Evolutionary conservation across 2,113 vertebrate genomes (phyloP).

Genomic region (Bucco capensis): DNA sequence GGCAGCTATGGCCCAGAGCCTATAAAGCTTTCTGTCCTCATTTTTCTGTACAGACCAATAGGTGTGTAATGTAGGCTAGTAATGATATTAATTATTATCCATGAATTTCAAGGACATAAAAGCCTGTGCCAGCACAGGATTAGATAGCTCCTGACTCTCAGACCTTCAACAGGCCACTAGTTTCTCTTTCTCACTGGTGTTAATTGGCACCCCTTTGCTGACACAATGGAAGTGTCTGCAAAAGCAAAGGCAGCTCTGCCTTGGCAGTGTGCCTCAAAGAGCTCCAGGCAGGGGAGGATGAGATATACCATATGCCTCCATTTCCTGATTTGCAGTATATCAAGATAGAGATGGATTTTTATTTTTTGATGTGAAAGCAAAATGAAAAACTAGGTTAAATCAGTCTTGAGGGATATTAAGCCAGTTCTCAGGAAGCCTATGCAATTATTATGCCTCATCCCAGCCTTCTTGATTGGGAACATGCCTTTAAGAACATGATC

Average conservation of each 20-base stretch:
- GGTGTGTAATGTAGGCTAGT: background rate
- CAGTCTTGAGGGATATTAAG: slow-evolving; percentile 48
- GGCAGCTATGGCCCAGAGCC: background rate
- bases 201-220: slow-evolving; percentile 55
- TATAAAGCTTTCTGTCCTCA: background rate
- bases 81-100: background rate
- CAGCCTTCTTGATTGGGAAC: slow-evolving; percentile 57
- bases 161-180: slow-evolving; percentile 35
- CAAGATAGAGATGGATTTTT: slow-evolving; percentile 48
- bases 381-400: slow-evolving; percentile 59
- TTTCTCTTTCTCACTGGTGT: slow-evolving; percentile 11
- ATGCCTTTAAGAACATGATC: slow-evolving; percentile 61
- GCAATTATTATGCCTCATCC: slow-evolving; percentile 57
- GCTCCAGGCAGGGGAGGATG: slow-evolving; percentile 54
- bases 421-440: slow-evolving; percentile 55
- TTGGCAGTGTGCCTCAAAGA: slow-evolving; percentile 29
- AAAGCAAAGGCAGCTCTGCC: slow-evolving; percentile 12
- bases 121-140: background rate
- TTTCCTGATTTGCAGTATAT: slow-evolving; percentile 43
- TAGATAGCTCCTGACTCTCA: slow-evolving; percentile 19
- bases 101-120: background rate
- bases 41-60: background rate
- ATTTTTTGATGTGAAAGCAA: slow-evolving; percentile 41
- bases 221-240: slow-evolving; percentile 40
- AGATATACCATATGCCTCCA: slow-evolving; percentile 59